Base-by-base conservation (phyloP, 2,113 vertebrate genomes). In the Aphyosemion australe region DNA sequence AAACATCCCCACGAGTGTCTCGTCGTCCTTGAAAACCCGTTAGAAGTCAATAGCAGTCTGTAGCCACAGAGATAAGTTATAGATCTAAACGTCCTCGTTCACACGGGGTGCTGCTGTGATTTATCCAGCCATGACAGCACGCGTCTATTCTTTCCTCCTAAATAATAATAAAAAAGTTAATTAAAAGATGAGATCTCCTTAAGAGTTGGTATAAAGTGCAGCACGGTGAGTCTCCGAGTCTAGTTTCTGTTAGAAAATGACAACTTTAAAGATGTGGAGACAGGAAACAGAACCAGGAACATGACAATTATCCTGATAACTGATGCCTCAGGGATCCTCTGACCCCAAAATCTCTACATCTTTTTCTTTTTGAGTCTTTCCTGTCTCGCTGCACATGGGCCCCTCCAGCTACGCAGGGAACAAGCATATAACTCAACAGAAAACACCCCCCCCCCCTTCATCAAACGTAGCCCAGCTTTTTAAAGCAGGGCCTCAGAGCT, bases 261-360 rank as follows among this genome's bases (percentile, higher is more conserved):
- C 80, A 64, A 87, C 80, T 65, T n/a, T 54, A 72, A 67, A 76
- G 76, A 74, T 61, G 64, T 37, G 66, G 69, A 53, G 70, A 66
- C 73, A 75, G 73, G 74, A 82, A 81, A 69, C 71, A 66, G 75
- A 79, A 82, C 59, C 64, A 80, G 84, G 79, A 90, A 87, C 78
- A 76, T 69, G 72, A 74, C 88, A 91, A 89, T 92, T 90, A 92
- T 90, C 87, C 90, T 88, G 87, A 92, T 92, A 90, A 90, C 82
- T 84, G 80, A 84, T 84, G 81, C 88, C 89, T 82, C 83, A 49
- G 82, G 86, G 82, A 79, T 84, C 78, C 78, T 79, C 69, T 86
- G 83, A 88, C 83, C 82, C 75, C 72, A 65, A 87, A 85, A 88
- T 83, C 58, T 71, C 63, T 42, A 57, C 80, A 71, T 74, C 50